Evolutionary conservation across 2,797 vertebrate species (phyloP).

Genomic region (Trichosurus vulpecula): DNA sequence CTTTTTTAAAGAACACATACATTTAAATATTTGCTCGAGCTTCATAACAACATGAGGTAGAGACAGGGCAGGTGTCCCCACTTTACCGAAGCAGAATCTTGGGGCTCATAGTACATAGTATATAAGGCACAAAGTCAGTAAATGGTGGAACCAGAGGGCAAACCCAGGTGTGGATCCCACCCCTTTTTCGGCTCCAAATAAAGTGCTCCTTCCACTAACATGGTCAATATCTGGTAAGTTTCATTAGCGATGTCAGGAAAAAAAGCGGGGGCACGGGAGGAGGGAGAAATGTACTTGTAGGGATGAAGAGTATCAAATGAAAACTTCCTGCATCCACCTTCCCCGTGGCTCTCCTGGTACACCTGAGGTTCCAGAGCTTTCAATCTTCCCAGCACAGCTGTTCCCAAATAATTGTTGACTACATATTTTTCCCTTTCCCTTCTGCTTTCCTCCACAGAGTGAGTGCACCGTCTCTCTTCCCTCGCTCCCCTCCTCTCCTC

Average conservation of each 20-base stretch:
- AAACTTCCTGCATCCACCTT: background rate
- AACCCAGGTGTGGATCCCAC: background rate
- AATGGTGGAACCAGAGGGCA: background rate
- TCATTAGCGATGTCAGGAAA: background rate
- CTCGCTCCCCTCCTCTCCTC: background rate
- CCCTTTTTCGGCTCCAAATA: background rate
- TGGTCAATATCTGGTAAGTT: background rate
- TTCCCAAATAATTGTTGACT: background rate
- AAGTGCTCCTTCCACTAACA: background rate
- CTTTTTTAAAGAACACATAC: background rate
- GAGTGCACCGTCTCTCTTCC: background rate
- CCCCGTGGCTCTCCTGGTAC: background rate
- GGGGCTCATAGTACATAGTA: background rate
- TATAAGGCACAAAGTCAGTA: background rate
- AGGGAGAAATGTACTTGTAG: background rate
- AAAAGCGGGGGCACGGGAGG: background rate
- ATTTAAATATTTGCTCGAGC: background rate
- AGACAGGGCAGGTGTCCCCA: background rate
- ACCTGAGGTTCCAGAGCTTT: background rate
- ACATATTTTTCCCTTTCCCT: background rate
- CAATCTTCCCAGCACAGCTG: background rate
- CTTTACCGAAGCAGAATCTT: background rate
- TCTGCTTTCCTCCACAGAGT: background rate
- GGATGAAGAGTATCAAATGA: background rate
- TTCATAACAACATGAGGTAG: background rate